Evolutionary conservation across 2,888 invertebrate genomes (phyloP).

Genomic region (Temnothorax ravouxi): DNA sequence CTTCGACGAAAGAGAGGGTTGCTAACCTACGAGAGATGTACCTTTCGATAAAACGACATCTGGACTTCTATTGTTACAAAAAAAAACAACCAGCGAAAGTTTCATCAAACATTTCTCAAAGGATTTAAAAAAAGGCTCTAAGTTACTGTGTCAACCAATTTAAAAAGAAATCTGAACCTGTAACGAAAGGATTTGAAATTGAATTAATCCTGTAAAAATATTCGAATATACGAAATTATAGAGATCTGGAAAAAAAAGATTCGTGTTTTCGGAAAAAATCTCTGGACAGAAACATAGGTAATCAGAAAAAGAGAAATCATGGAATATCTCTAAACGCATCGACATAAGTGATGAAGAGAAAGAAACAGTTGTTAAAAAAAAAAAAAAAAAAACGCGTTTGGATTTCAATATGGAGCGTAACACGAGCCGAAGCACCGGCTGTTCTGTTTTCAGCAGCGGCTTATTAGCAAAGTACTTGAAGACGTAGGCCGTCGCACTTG

Average conservation of each 20-base stretch:
- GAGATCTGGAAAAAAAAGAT: neutral
- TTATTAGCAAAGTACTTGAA: conserved; percentile 80
- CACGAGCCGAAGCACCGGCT: conserved; percentile 77
- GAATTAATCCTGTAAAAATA: neutral
- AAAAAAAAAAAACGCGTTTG: conserved; percentile 64
- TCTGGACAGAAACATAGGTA: neutral
- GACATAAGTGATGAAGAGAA: conserved; percentile 6
- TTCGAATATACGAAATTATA: neutral
- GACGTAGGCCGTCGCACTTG: conserved; percentile 78
- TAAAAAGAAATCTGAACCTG: neutral
- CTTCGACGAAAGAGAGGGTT: conserved; percentile 72
- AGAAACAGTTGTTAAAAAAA: conserved; percentile 69
- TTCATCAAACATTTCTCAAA: neutral
- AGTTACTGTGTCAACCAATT: neutral
- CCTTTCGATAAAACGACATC: conserved; percentile 70
- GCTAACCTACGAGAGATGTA: conserved; percentile 64
- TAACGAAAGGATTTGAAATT: neutral
- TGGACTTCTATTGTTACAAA: conserved; percentile 63
- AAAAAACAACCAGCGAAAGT: conserved; percentile 1
- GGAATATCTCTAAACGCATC: neutral
- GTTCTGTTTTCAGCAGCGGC: conserved; percentile 74
- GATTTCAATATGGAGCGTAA: conserved; percentile 72
- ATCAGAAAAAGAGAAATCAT: neutral
- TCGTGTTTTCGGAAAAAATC: neutral
- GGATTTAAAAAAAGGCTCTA: neutral